A percentile compares a stretch with the other conserved stretches of the same genome.
These are phyloP conservation scores for Lagocephalus sceleratus DNA, from an alignment of 2,797 vertebrate species.

Conservation along the genomic window DNA sequence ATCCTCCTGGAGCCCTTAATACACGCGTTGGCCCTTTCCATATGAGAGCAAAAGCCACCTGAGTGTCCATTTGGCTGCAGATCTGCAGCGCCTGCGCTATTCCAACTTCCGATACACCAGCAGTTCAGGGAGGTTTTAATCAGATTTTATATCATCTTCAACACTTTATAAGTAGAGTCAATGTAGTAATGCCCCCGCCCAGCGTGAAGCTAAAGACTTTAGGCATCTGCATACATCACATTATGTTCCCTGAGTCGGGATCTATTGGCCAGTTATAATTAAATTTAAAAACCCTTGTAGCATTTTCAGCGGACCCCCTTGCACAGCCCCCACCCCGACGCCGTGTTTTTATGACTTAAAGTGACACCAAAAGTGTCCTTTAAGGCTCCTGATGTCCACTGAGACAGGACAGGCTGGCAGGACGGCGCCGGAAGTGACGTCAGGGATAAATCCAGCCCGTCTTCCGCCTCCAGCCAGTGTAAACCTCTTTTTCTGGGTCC, in stretches of 20 bases:
- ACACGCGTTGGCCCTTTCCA: conserved; percentile 1
- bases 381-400: neutral
- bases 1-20: conserved; percentile 21
- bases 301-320: too few species aligned
- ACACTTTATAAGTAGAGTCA: too few species aligned
- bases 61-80: conserved; percentile 11
- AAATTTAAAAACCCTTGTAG: too few species aligned
- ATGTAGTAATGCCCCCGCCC: neutral
- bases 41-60: conserved; percentile 15
- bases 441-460: conserved; percentile 54
- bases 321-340: too few species aligned
- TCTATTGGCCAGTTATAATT: too few species aligned
- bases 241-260: too few species aligned
- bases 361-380: too few species aligned
- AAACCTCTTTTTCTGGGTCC: conserved; percentile 41
- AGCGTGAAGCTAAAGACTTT: too few species aligned
- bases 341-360: too few species aligned
- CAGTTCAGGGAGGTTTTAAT: neutral
- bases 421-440: conserved; percentile 72
- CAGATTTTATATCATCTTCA: too few species aligned
- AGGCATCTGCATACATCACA: too few species aligned
- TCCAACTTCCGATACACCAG: neutral
- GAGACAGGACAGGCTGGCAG: neutral
- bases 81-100: conserved; percentile 5
- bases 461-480: conserved; percentile 62